Base-by-base conservation (phyloP, 2,797 vertebrate species). In the Spea hammondii region DNA sequence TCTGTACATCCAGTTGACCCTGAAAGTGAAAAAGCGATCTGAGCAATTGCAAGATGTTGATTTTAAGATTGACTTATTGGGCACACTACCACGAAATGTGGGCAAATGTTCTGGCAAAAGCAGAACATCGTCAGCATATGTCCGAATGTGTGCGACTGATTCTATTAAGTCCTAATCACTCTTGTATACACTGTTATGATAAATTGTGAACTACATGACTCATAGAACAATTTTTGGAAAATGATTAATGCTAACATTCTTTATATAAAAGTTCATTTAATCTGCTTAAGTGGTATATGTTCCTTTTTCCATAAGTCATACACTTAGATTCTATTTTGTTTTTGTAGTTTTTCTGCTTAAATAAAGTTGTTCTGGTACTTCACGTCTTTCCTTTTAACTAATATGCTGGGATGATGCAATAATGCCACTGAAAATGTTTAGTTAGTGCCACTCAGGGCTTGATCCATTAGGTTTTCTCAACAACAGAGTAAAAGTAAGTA, bases 391-490 rank as follows among this genome's bases (percentile, higher is more conserved):
- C 8, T 45, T 13, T 48, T 4, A 5, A 45, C 11, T 68, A 5
- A 65, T 68, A 47, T 51, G 32, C 4, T 1, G 14, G n/a, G 7
- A 74, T 54, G 11, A 67, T 17, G 49, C 57, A 74, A 13, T 70
- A n/a, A 48, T 54, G 68, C 44, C 51, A 0, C n/a, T 62, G 13
- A 32, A 48, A 64, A 32, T 13, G 4, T 68, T 74, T 74, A 70
- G 64, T 65, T 64, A 79, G 62, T 79, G 55, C 64, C 78, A 70
- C 45, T 54, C 48, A 55, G n/a, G 49, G 3, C 8, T 70, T 74
- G 72, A 79, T 62, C 72, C 49, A 65, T 70, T 79, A 79, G 54
- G 4, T 53, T 47, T 69, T 69, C 67, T 17, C 57, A 10, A 49
- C 44, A 69, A 4, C 57, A 64, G 47, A 60, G n/a, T 62, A 71